Conservation (phyloP, 2,888 invertebrate species). For the Pyrochroa serraticornis region DNA sequence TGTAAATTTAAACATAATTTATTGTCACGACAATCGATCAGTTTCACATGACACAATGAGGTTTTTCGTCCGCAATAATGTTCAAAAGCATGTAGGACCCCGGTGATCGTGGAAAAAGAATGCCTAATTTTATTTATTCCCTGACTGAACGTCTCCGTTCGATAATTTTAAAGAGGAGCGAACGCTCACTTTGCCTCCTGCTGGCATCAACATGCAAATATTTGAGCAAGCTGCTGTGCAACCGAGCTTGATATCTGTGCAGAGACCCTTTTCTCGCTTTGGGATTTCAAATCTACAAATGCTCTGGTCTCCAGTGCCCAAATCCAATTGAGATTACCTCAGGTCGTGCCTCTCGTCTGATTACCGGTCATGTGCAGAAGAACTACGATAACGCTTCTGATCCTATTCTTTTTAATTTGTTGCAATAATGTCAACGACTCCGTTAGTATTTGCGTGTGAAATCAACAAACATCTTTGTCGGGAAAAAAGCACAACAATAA, state of each 20-base stretch:
- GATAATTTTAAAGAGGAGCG: constrained; percentile 25
- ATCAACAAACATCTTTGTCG: too few relatives aligned
- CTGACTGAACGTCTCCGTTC: constrained; percentile 7
- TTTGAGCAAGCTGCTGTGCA: constrained; percentile 18
- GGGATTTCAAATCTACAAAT: constrained; percentile 19
- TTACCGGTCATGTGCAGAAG: too few relatives aligned
- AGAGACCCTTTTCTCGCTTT: constrained; percentile 18
- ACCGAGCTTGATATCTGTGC: constrained; percentile 21
- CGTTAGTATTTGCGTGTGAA: background rate
- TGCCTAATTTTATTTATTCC: constrained; percentile 14
- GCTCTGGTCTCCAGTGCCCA: constrained; percentile 13
- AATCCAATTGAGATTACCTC: constrained; percentile 22
- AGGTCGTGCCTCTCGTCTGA: constrained; percentile 14
- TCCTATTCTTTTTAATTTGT: constrained; percentile 10
- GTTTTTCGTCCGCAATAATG: too few relatives aligned
- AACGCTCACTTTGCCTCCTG: constrained; percentile 6
- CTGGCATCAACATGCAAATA: constrained; percentile 21
- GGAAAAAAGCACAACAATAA: too few relatives aligned
- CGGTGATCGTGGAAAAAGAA: too few relatives aligned
- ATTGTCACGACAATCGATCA: too few relatives aligned
- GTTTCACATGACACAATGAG: too few relatives aligned
- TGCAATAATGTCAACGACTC: background rate
- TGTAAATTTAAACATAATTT: too few relatives aligned
- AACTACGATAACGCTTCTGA: constrained; percentile 5
- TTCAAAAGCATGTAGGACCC: too few relatives aligned